Conservation (phyloP, 2,888 invertebrate species). For the Mythimna vitellina region DNA sequence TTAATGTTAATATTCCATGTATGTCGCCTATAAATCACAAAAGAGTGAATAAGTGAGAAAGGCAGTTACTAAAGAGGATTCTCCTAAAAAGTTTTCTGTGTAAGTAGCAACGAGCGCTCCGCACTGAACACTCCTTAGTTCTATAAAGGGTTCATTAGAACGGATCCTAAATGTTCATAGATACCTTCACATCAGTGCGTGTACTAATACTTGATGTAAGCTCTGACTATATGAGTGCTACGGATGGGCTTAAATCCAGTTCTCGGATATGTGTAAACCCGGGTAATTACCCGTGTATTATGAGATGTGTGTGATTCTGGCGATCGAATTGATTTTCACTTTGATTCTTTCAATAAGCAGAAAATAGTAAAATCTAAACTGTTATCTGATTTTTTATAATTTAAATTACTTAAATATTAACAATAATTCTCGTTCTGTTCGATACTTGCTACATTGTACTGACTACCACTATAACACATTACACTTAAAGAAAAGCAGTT, state of each 20-base stretch:
- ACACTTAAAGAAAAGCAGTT: no score
- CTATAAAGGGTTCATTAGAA: neutral
- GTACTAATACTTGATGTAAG: neutral
- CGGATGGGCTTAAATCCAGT: neutral
- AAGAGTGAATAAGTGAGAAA: slow-evolving; percentile 9
- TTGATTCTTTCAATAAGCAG: no score
- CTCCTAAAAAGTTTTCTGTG: neutral
- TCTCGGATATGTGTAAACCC: neutral
- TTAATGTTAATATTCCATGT: neutral
- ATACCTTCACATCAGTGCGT: no score
- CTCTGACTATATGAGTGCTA: neutral
- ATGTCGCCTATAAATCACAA: slow-evolving; percentile 19
- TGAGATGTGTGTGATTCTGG: no score
- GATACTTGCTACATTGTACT: no score
- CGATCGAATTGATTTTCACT: no score
- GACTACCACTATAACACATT: no score
- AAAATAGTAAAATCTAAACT: no score
- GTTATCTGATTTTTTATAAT: no score
- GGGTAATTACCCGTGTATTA: neutral
- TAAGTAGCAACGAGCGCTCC: neutral
- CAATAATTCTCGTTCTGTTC: no score
- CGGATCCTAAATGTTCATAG: neutral
- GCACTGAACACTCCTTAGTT: neutral
- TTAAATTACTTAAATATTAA: no score
- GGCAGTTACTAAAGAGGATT: neutral